Base-by-base conservation (phyloP, 2,888 invertebrate genomes). In the Clusia tigrina region DNA sequence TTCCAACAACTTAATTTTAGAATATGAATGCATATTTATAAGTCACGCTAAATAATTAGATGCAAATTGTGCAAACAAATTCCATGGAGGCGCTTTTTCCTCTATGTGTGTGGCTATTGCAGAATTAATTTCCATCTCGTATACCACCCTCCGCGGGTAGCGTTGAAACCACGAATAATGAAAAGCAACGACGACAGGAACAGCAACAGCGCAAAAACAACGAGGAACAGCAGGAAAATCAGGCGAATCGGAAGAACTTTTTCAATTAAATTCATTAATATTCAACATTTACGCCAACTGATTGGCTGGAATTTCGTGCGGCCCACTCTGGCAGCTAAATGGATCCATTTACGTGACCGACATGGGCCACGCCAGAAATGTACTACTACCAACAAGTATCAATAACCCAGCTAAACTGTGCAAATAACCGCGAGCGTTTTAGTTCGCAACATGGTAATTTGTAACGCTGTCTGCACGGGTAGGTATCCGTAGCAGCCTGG, bases 191-290 rank as follows among this genome's bases (percentile, higher is more conserved):
- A n/a, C n/a, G n/a, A n/a, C n/a, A n/a, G n/a, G n/a, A 32, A 32
- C 12, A 32, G 5, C 6, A 32, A 32, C 32, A 32, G 6, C 5
- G 32, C 32, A 32, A 32, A 32, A 32, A 12, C 42, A 3, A 42
- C 42, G n/a, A 42, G 3, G n/a, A 6, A n/a, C 42, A n/a, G 42
- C 42, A 3, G n/a, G n/a, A 42, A 42, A 6, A 15, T 17, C n/a
- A 3, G 42, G 42, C 9, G 42, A 3, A 17, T 12, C 3, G 42
- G 42, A n/a, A 53, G 65, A 74, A 74, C 70, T 74, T 74, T 74
- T 74, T 76, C 76, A 74, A 74, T 76, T 73, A 74, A 67, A 69
- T 68, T 76, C 72, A 74, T 76, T 74, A 74, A 74, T 76, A 74
- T 74, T 73, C 74, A 71, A 73, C 71, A 72, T 74, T 57, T 65